A percentile compares a stretch with the other conserved stretches of the same genome.
These are phyloP conservation scores for Scolopax bukidnonensis DNA, from an alignment of 2,797 vertebrate species.

Conservation along the genomic window DNA sequence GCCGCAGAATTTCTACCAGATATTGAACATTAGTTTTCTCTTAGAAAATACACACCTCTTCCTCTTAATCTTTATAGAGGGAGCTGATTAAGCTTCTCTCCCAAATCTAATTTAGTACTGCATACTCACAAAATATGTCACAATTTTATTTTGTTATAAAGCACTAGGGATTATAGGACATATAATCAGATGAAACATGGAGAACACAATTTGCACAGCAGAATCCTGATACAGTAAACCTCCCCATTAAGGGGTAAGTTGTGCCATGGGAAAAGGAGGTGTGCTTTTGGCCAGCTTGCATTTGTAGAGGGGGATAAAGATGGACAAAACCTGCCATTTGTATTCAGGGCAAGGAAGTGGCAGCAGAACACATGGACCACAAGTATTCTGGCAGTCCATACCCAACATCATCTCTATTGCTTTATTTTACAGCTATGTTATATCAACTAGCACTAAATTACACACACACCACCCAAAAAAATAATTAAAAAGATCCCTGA, in stretches of 20 bases:
- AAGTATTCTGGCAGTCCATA: not conserved
- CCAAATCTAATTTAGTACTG: not conserved
- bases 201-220: not conserved
- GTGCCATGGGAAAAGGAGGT: not conserved
- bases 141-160: not conserved
- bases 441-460: not conserved
- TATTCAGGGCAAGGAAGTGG: not conserved
- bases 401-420: not conserved
- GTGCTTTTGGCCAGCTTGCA: not conserved
- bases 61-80: not conserved
- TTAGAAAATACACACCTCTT: not conserved
- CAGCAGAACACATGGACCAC: not conserved
- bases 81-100: not conserved
- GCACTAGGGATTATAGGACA: not conserved
- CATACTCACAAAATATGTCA: not conserved
- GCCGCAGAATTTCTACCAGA: accelerated
- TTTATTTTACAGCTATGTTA: not conserved
- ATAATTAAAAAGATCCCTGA: not conserved
- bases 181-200: not conserved
- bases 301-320: not conserved
- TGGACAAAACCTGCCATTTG: not conserved
- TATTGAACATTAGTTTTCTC: not conserved
- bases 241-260: not conserved
- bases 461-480: not conserved
- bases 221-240: not conserved